Base-by-base conservation (phyloP, 1,140 invertebrate species). In the Drosophila lacteicornis region DNA sequence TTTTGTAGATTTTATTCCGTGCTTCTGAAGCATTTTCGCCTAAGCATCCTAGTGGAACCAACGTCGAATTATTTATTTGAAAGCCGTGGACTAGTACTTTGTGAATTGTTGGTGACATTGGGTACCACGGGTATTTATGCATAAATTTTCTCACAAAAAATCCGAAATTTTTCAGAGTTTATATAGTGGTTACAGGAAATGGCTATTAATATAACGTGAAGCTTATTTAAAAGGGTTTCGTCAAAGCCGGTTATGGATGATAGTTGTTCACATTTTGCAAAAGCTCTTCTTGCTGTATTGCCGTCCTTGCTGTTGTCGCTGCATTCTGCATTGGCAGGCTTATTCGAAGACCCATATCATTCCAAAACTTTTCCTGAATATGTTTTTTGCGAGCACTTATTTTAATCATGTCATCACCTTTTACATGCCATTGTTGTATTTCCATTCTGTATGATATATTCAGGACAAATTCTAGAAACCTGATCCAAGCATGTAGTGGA, bases 321-420 rank as follows among this genome's bases (percentile, higher is more conserved):
- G 22, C 47, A 27, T 55, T 67, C 36, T 67, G 38, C 15, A 59
- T 58, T 13, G 46, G 33, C 33, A 67, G 38, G 56, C 46, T 67
- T 67, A 60, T 49, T 38, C 49, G 30, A 15, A 58, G 45, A 49
- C 46, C 65, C 36, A 65, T 56, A 12, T 65, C 30, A 46, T 65
- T 38, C 42, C 51, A 65, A 9, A 65, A n/a, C 12, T 13, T 65
- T 56, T 65, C 42, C 12, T 56, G 62, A 65, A 65, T 53, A 63
- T 43, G 12, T 51, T 51, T 62, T 51, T 51, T 51, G 12, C 36
- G 47, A 4, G 6, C 43, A 45, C 42, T 9, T 25, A 46, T 30
- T 61, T 47, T 40, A 61, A 40, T 49, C 15, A 50, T 61, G 46
- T 50, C 19, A 62, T 62, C 33, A 30, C 46, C 46, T 5, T 17